Base-by-base conservation (phyloP, 2,888 invertebrate species). In the Ectemnius continuus region DNA sequence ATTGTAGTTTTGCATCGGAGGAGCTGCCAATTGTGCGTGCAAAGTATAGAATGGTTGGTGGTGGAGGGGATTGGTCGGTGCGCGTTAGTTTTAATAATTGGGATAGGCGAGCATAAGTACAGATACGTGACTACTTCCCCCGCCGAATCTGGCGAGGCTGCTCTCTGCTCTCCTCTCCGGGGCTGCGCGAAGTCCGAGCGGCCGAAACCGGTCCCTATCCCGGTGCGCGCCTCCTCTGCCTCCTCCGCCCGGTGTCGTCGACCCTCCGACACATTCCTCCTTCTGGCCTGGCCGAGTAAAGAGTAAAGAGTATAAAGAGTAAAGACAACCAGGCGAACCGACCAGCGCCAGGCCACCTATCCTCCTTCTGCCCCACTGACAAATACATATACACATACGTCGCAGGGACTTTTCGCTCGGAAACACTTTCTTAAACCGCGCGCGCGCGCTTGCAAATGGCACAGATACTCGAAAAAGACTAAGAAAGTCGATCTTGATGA, bases 141-240 rank as follows among this genome's bases (percentile, higher is more conserved):
- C 52, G 16, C 52, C 52, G 16, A 52, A 52, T 16, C 52, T 14
- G 52, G 52, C n/a, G n/a, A n/a, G n/a, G n/a, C n/a, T n/a, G n/a
- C n/a, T n/a, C n/a, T n/a, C n/a, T n/a, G n/a, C 52, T 4, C 14
- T 16, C 8, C 5, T 5, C 1, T 5, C 1, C 14, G 8, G 14
- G n/a, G 0, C 4, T 11, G 52, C 2, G 11, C 16, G 52, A 47
- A 47, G 52, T 52, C n/a, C 52, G 52, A 52, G 52, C 1, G 52
- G n/a, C 52, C 52, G 52, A 52, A 52, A 52, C 52, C 52, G 52
- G 52, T 52, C 23, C 18, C 52, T 63, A n/a, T 28, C 36, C 36
- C 56, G 61, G 26, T 46, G 46, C n/a, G 36, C 20, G n/a, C n/a
- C n/a, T n/a, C n/a, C 61, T 70, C 63, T 64, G 52, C 63, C 61